Evolutionary conservation across 1,140 invertebrate genomes (phyloP).

Genomic region (Acyrthosiphon pisum): DNA sequence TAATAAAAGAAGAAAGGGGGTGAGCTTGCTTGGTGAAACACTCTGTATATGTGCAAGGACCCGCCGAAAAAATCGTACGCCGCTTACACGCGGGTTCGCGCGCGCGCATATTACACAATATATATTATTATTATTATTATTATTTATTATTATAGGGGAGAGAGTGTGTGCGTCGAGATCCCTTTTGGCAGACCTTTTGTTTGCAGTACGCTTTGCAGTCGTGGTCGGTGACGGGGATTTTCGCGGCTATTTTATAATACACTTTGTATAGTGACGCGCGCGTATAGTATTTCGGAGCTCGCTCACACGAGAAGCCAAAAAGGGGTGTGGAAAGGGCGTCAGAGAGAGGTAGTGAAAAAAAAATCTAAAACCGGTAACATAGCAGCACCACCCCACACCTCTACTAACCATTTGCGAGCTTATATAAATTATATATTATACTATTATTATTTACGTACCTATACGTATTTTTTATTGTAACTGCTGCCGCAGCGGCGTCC

Average conservation of each 20-base stretch:
- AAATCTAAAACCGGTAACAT: neutral
- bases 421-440: neutral
- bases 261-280: neutral
- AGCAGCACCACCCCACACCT: neutral
- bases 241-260: neutral
- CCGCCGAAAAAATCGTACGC: neutral
- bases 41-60: neutral
- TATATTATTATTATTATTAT: neutral
- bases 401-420: neutral
- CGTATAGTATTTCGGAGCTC: neutral
- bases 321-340: conserved; percentile 18
- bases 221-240: neutral
- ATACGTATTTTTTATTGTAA: neutral
- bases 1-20: neutral
- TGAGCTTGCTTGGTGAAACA: neutral
- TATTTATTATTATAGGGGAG: conserved; percentile 12
- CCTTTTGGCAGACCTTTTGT: conserved; percentile 21
- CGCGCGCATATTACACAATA: conserved; percentile 12
- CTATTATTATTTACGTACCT: neutral
- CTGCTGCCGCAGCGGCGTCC: neutral
- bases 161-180: neutral
- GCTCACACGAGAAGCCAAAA: conserved; percentile 19
- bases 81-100: neutral
- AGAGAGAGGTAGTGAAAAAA: neutral
- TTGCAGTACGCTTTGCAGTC: neutral